These are phyloP conservation scores for Agrochola macilenta DNA, from an alignment of 2,888 invertebrate species.

Conservation along the genomic window DNA sequence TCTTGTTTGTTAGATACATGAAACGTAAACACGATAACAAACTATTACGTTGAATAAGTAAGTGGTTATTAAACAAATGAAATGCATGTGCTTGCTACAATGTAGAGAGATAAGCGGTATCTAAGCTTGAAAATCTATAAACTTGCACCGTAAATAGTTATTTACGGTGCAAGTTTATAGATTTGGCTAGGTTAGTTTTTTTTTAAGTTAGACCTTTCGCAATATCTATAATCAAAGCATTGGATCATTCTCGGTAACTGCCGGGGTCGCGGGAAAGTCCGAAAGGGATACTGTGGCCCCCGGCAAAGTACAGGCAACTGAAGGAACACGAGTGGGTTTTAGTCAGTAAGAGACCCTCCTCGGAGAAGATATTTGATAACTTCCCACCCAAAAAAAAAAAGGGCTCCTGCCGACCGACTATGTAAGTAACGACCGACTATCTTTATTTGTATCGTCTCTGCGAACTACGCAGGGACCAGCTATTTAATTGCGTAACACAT, in stretches of 20 bases:
- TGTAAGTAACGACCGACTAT: neutral
- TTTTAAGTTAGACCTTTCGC: neutral
- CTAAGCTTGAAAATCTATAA: neutral
- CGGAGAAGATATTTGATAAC: no score
- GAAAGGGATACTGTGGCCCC: no score
- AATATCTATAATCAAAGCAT: no score
- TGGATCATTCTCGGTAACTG: neutral
- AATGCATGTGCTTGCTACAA: neutral
- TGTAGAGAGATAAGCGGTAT: neutral
- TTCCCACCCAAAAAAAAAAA: no score
- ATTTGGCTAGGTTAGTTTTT: neutral
- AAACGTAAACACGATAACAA: neutral
- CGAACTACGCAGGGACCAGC: no score
- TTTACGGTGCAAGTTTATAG: no score
- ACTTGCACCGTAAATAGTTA: neutral
- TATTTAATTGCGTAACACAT: no score
- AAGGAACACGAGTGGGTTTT: no score
- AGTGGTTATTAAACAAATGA: neutral
- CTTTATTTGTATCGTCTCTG: neutral
- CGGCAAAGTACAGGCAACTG: no score
- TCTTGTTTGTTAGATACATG: neutral
- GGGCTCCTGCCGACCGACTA: neutral
- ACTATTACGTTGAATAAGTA: neutral
- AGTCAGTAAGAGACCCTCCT: no score
- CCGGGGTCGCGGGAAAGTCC: no score